Evolutionary conservation across 2,888 invertebrate species (phyloP).

Genomic region (Cataglyphis altisquamis): DNA sequence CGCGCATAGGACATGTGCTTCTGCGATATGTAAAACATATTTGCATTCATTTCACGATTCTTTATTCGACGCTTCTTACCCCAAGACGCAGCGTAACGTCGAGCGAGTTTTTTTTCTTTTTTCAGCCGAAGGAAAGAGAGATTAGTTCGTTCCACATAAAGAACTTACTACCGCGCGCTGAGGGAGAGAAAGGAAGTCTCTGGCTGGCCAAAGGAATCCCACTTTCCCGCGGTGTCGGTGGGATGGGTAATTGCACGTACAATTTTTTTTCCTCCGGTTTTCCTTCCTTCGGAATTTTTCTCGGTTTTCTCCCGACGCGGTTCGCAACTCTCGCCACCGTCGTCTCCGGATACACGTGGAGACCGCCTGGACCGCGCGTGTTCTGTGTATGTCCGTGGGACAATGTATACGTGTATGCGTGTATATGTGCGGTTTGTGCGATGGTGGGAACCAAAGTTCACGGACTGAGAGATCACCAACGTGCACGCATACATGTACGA

Average conservation of each 20-base stretch:
- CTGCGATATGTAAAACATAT: constrained; percentile 58
- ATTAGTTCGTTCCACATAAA: constrained; percentile 52
- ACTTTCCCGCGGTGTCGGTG: constrained; percentile 63
- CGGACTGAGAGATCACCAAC: constrained; percentile 72
- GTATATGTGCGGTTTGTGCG: constrained; percentile 59
- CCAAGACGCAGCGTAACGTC: constrained; percentile 29
- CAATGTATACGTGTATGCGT: constrained; percentile 55
- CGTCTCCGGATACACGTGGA: constrained; percentile 65
- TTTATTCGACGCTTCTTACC: constrained; percentile 54
- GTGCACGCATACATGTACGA: constrained; percentile 67
- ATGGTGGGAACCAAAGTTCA: constrained; percentile 74
- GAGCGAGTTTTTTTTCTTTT: neutral
- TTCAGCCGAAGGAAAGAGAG: constrained; percentile 31
- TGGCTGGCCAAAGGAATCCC: constrained; percentile 54
- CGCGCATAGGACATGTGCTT: constrained; percentile 34
- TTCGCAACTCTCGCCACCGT: constrained; percentile 32
- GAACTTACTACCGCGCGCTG: constrained; percentile 25
- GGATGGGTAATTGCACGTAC: constrained; percentile 71
- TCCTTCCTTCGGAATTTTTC: constrained; percentile 63
- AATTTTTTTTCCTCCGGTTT: constrained; percentile 65
- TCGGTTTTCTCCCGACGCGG: constrained; percentile 49
- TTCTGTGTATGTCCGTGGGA: constrained; percentile 44
- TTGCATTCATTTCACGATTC: constrained; percentile 52
- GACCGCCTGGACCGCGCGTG: constrained; percentile 40
- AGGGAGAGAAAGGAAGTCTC: constrained; percentile 31